Conservation (phyloP, 1,140 invertebrate genomes). For the Brachionus manjavacas region DNA sequence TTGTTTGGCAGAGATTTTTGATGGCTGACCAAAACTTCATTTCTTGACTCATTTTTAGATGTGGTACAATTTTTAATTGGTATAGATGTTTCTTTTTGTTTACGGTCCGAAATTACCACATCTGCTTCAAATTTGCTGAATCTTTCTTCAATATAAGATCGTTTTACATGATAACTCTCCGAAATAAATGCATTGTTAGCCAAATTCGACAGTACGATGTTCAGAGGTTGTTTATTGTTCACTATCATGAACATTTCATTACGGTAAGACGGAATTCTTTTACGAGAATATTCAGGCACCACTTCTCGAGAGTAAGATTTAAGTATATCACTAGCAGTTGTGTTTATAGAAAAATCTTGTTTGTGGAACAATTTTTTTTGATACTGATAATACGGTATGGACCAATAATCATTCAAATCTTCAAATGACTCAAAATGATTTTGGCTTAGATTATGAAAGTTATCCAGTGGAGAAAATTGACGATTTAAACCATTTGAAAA, state of each 20-base stretch:
- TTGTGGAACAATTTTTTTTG: conserved; percentile 12
- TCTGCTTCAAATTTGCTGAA: conserved; percentile 17
- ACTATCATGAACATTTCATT: conserved; percentile 31
- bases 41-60: not conserved
- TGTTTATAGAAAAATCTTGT: conserved; percentile 36
- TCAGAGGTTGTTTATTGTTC: not conserved
- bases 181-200: not conserved
- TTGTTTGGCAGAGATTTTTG: not conserved
- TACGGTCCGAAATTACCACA: not conserved
- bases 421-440: not conserved
- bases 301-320: not conserved
- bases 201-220: not conserved
- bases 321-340: not conserved
- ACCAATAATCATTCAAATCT: not conserved
- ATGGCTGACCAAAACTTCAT: not conserved
- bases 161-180: not conserved
- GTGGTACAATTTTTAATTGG: not conserved
- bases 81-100: not conserved
- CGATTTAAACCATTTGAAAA: not conserved
- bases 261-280: not conserved
- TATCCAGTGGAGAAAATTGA: not conserved
- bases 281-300: not conserved
- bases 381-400: conserved; percentile 41
- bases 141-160: not conserved
- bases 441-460: not conserved